phyloP scores from a whole-genome alignment of 2,797 vertebrate genomes.

The Chelon labrosus region DNA sequence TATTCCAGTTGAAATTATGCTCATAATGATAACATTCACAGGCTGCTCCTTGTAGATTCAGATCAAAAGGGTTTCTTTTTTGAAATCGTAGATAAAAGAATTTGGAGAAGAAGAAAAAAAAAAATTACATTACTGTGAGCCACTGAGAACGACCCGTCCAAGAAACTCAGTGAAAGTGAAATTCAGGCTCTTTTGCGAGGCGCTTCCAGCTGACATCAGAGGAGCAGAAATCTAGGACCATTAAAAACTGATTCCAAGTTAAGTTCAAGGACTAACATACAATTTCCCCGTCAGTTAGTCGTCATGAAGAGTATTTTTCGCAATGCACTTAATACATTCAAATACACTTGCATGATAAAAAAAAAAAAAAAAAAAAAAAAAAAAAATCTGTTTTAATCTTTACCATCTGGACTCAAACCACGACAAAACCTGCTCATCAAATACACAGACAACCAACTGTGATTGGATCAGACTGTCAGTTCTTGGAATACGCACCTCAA shows the following conservation, averaged over 20 bases:
- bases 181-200: conserved; percentile 43
- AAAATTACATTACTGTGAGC: conserved; percentile 60
- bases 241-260: conserved; percentile 61
- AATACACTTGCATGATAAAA: not conserved
- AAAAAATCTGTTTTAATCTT: conserved; percentile 1
- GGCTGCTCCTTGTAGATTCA: conserved; percentile 69
- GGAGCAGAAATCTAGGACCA: conserved; percentile 61
- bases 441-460: not conserved
- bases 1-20: conserved; percentile 75
- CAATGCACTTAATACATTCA: not conserved
- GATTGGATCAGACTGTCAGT: not conserved
- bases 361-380: not conserved
- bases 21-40: conserved; percentile 73
- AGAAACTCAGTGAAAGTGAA: conserved; percentile 58
- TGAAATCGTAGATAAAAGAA: conserved; percentile 75
- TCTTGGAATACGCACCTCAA: not conserved
- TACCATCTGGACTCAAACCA: conserved; percentile 6
- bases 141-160: conserved; percentile 66
- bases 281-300: conserved; percentile 9
- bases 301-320: conserved; percentile 7
- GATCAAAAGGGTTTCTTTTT: conserved; percentile 71
- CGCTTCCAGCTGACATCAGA: conserved; percentile 73
- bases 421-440: conserved; percentile 1
- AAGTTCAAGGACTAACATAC: conserved; percentile 46
- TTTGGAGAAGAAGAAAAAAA: not conserved